A percentile compares a stretch with the other conserved stretches of the same genome.
phyloP scores from a whole-genome alignment of 2,888 invertebrate species.

The Pharmacophagus antenor region DNA sequence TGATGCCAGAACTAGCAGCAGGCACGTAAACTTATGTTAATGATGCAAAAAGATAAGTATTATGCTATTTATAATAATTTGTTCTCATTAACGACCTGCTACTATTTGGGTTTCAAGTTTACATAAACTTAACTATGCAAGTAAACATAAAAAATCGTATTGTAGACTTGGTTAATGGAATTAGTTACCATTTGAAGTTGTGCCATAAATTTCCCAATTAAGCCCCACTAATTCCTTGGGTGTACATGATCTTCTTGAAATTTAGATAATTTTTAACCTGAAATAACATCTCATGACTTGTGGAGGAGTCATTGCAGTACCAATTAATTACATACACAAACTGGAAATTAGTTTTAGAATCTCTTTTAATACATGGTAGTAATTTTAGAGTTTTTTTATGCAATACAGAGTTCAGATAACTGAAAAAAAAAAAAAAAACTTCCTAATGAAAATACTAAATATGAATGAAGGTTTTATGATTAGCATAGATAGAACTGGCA shows the following conservation, averaged over 20 bases:
- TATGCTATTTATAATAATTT: conserved; percentile 23
- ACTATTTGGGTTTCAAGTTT: conserved; percentile 32
- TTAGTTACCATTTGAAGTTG: conserved; percentile 63
- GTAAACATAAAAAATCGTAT: conserved; percentile 32
- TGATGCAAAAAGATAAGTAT: conserved; percentile 4
- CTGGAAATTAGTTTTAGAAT: conserved; percentile 36
- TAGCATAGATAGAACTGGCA: conserved; percentile 8
- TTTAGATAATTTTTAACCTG: conserved; percentile 59
- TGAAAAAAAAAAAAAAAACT: conserved; percentile 12
- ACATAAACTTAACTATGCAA: conserved; percentile 31
- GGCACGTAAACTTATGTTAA: conserved; percentile 28
- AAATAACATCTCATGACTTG: conserved; percentile 62
- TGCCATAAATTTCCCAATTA: conserved; percentile 67
- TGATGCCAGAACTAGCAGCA: conserved; percentile 18
- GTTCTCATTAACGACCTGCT: conserved; percentile 31
- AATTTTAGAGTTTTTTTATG: not conserved
- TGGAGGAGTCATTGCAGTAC: conserved; percentile 47
- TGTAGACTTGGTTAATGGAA: conserved; percentile 46
- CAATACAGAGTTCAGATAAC: conserved; percentile 4
- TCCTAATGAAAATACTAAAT: conserved; percentile 13
- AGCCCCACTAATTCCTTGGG: conserved; percentile 64
- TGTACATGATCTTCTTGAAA: conserved; percentile 57
- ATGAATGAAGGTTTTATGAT: conserved; percentile 16
- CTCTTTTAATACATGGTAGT: conserved; percentile 16
- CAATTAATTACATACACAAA: conserved; percentile 38